A percentile compares a stretch with the other conserved stretches of the same genome.
phyloP scores from a whole-genome alignment of 1,140 invertebrate species.

The Conus ventricosus region DNA sequence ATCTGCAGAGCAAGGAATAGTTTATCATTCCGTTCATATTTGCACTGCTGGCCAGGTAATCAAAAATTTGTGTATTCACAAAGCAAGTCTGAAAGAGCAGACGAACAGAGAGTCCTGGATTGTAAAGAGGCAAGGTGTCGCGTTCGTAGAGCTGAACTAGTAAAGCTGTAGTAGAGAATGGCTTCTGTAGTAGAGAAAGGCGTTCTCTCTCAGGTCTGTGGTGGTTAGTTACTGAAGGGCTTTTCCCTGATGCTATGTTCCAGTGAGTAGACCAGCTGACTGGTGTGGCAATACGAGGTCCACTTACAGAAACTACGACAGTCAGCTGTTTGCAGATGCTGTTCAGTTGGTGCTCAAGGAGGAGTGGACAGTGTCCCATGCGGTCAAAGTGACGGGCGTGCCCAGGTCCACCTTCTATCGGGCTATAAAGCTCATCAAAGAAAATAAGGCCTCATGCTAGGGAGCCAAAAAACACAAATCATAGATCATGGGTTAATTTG shows the following conservation, averaged over 20 bases:
- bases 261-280: background rate
- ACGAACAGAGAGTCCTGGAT: too few species aligned
- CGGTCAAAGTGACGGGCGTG: background rate
- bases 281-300: background rate
- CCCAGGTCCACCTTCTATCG: background rate
- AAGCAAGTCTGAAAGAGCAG: too few species aligned
- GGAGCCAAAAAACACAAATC: too few species aligned
- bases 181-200: background rate
- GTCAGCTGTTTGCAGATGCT: background rate
- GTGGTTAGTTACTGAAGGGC: background rate
- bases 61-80: too few species aligned
- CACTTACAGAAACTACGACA: constrained; percentile 14
- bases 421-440: background rate
- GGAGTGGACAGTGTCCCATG: background rate
- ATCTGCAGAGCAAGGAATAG: too few species aligned
- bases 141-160: too few species aligned
- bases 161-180: too few species aligned
- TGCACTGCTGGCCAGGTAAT: too few species aligned
- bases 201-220: background rate
- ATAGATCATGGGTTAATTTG: too few species aligned
- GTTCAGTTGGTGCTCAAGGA: background rate
- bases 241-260: constrained; percentile 19
- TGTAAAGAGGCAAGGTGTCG: too few species aligned
- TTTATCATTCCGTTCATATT: too few species aligned
- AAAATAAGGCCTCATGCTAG: background rate